A percentile compares a stretch with the other conserved stretches of the same genome.
phyloP scores from a whole-genome alignment of 2,797 vertebrate genomes.

The Luscinia luscinia region DNA sequence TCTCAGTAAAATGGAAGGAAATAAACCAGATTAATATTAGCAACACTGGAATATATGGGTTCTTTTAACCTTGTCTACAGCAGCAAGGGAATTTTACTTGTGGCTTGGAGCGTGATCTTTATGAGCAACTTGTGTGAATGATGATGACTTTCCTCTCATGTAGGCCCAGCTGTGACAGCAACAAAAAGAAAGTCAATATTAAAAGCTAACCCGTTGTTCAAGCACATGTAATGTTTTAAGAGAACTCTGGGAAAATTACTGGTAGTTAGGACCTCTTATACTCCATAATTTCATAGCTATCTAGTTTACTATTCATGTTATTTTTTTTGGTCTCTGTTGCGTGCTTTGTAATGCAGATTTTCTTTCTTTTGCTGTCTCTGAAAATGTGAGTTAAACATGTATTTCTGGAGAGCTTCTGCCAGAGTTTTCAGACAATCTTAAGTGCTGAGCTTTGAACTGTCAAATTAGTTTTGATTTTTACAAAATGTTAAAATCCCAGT shows the following conservation, averaged over 20 bases:
- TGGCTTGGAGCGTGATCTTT: not conserved
- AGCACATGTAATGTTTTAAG: not conserved
- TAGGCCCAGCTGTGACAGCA: not conserved
- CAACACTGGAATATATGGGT: not conserved
- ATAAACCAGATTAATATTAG: not conserved
- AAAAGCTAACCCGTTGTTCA: not conserved
- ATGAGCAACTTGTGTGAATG: not conserved
- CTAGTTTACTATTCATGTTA: not conserved
- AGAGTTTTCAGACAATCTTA: not conserved
- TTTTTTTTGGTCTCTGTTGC: not conserved
- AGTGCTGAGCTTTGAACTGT: not conserved
- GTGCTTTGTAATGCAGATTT: not conserved
- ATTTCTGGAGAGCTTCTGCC: not conserved
- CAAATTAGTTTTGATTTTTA: not conserved
- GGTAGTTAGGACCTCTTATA: not conserved
- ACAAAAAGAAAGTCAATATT: not conserved
- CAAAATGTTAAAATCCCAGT: not conserved
- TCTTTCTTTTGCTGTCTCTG: not conserved
- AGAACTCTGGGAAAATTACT: not conserved
- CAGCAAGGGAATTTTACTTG: not conserved
- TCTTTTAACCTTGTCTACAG: not conserved
- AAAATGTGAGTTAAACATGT: not conserved
- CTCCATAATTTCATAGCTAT: not conserved
- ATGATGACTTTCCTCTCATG: not conserved
- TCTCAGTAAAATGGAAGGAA: not conserved